Conservation (phyloP, 2,113 vertebrate species). For the Sceloporus undulatus region DNA sequence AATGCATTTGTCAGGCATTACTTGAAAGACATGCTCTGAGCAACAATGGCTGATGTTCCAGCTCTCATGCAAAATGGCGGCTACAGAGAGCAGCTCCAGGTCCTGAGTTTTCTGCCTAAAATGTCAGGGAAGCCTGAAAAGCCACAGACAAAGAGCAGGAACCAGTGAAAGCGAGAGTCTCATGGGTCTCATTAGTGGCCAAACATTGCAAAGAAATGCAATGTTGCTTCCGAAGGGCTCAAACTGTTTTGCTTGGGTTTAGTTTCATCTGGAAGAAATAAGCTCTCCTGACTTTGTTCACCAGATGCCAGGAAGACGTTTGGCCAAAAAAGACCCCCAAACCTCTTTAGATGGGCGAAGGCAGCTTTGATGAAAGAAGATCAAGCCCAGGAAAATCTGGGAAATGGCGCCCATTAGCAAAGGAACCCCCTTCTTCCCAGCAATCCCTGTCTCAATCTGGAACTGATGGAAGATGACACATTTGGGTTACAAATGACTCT, state of each 20-base stretch:
- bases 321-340: background rate
- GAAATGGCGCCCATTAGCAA: background rate
- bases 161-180: background rate
- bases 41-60: too few species aligned
- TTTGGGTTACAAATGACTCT: background rate
- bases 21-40: too few species aligned
- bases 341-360: background rate
- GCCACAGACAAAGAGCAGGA: background rate
- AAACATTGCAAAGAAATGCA: background rate
- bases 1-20: too few species aligned
- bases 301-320: background rate
- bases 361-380: background rate
- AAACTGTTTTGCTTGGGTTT: background rate
- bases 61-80: too few species aligned
- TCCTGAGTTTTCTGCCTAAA: too few species aligned
- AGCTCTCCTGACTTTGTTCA: rapidly evolving
- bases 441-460: background rate
- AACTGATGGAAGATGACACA: background rate
- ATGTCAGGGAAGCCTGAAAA: background rate
- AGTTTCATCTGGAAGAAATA: background rate
- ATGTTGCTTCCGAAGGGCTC: background rate
- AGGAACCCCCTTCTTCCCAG: background rate
- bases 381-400: background rate
- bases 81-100: too few species aligned
- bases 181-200: background rate